A percentile compares a stretch with the other conserved stretches of the same genome.
Conservation (phyloP, 1,140 invertebrate species). For the Harpegnathos saltator region DNA sequence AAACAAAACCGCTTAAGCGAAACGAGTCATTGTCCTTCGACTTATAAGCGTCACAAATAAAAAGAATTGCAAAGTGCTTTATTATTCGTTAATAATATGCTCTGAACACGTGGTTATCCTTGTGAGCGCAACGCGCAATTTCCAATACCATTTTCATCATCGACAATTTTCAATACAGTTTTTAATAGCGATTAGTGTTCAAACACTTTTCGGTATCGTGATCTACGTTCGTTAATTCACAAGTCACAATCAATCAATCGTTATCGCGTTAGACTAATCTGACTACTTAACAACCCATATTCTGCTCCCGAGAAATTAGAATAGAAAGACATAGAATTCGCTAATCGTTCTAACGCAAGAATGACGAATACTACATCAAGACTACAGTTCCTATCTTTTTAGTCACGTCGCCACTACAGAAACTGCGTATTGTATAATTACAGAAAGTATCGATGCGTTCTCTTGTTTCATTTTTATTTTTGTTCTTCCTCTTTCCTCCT, state of each 20-base stretch:
- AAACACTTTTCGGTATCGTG: no score
- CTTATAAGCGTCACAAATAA: neutral
- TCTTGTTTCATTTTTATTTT: neutral
- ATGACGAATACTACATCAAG: neutral
- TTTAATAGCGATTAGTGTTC: neutral
- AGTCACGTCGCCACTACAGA: neutral
- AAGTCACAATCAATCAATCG: neutral
- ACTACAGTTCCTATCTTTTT: neutral
- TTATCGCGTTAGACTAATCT: neutral
- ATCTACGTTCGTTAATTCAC: no score
- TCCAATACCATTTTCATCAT: neutral
- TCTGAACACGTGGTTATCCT: neutral
- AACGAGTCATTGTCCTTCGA: neutral
- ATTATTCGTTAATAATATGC: no score
- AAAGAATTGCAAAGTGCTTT: neutral
- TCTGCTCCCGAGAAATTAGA: neutral
- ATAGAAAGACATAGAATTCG: neutral
- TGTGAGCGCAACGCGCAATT: neutral
- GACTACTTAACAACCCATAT: neutral
- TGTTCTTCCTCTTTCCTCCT: neutral
- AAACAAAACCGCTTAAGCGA: neutral
- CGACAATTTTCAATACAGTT: neutral
- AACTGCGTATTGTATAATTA: neutral
- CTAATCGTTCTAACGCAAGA: neutral
- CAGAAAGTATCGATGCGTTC: neutral